A percentile compares a stretch with the other conserved stretches of the same genome.
Evolutionary conservation across 1,140 invertebrate species (phyloP).

Genomic region (Trichoplusia ni): DNA sequence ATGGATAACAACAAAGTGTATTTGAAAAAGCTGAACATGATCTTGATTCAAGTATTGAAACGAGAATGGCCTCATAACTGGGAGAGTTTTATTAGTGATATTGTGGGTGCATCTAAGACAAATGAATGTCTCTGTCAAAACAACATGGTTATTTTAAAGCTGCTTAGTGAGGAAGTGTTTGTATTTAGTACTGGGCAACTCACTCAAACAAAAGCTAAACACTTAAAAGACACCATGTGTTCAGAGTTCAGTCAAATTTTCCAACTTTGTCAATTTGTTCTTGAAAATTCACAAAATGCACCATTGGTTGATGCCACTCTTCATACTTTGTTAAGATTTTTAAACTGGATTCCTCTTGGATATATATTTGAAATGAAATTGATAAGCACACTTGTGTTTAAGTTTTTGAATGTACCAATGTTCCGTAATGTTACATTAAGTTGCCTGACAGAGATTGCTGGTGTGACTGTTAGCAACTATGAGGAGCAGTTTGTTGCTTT

Average conservation of each 20-base stretch:
- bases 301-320: conserved; percentile 96
- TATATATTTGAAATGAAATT: conserved; percentile 99
- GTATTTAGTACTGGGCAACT: conserved; percentile 99
- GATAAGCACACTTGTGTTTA: conserved; percentile 96
- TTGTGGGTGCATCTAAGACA: conserved; percentile 99
- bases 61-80: conserved; percentile 99
- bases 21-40: conserved; percentile 99
- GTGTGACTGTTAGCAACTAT: conserved; percentile 93
- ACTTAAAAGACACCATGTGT: conserved; percentile 99
- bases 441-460: conserved; percentile 99
- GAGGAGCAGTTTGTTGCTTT: conserved; percentile 95
- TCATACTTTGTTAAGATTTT: conserved; percentile 97
- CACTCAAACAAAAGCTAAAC: conserved; percentile 99
- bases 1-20: conserved; percentile 98
- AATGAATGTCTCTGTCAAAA: conserved; percentile 99
- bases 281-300: conserved; percentile 98
- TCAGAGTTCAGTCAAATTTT: conserved; percentile 99
- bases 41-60: conserved; percentile 99
- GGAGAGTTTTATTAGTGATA: conserved; percentile 99
- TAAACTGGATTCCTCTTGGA: conserved; percentile 99
- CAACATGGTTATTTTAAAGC: conserved; percentile 99
- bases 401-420: conserved; percentile 98
- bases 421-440: conserved; percentile 99
- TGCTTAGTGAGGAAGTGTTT: conserved; percentile 99
- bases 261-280: conserved; percentile 97